Evolutionary conservation across 23 tunicate genomes (phyloP), one percentile per base, ranked within the genome.

Genomic region (Trididemnum nubilum): DNA sequence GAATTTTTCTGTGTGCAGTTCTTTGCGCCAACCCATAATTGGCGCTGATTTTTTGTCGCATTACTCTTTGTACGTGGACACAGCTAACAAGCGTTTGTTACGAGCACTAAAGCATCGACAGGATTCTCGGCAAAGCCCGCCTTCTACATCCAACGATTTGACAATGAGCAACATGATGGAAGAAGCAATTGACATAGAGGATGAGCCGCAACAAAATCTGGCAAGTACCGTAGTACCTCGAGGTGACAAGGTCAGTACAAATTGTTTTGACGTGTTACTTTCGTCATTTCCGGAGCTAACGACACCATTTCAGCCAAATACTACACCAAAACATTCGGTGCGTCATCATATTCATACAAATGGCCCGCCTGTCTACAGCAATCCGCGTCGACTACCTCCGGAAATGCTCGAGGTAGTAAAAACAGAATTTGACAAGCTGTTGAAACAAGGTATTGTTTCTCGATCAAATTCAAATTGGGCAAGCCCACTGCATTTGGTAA

Each of bases 401-500:
- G 71, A 64, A 64, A 23, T 64, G 30, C 9, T 26, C 9, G 7
- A 26, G 9, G 71, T n/a, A n/a, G 30, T 64, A n/a, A 19, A 26
- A 26, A n/a, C 7, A 26, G 71, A 64, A 26, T 26, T 12, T 23
- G 71, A 64, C 71, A 64, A 15, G 24, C 71, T 64, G 9, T 25
- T 64, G 24, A 12, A 49, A 49, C 15, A 9, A 9, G 57, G 57
- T 18, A 49, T 49, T 18, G 18, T 49, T 49, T 49, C 57, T 9
- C 57, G 57, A 9, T 12, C 57, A 49, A 49, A 49, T 49, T 49
- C 57, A 49, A 49, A 49, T 22, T 61, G 67, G 67, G 67, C 67
- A 23, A 61, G 67, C 29, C 67, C 29, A 21, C 5, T 61, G 22
- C 67, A 61, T 61, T 5, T 61, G 22, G 67, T 61, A 3, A 61